Evolutionary conservation across 2,113 vertebrate species (phyloP), one percentile per base, ranked within the genome.

Genomic region (Centrocercus urophasianus): DNA sequence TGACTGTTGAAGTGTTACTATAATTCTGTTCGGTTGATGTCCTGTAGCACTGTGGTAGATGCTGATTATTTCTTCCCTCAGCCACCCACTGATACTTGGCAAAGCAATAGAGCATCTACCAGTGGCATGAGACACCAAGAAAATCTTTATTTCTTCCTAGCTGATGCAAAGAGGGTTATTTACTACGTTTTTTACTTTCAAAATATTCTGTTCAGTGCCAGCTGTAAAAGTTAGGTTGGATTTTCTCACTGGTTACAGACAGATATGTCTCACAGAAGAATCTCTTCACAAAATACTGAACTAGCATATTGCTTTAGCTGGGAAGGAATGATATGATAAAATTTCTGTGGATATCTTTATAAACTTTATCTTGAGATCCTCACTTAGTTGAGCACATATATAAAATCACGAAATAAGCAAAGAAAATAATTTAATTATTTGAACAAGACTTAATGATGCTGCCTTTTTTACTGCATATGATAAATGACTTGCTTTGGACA

Each of bases 81-180:
- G 45, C 40, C 69, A 86, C 36, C 57, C 65, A 15, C n/a, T 67
- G 40, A 6, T 52, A 45, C 57, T 17, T 71, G 38, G 43, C 66
- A 69, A 28, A 88, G 64, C 74, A 87, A 2, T 24, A 48, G 54
- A 73, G 36, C 18, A 32, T 32, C 42, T 69, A 11, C 57, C 70
- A 70, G 34, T 52, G 86, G 47, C 34, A 13, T 52, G 38, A 82
- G 36, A 47, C 60, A 21, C 45, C 1, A 2, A 24, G 40, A 7
- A 92, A 21, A 88, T 75, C 67, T 93, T 79, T 66, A 36, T 79
- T 87, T 70, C 74, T 69, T 93, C 81, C 56, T 80, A 63, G 18
- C 24, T 92, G 67, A 40, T 25, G n/a, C 18, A 60, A 76, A 22
- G 52, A 81, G 56, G 13, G 54, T 66, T 48, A 47, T 21, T 13